Base-by-base conservation (phyloP, 2,797 vertebrate genomes). In the Pampus argenteus region DNA sequence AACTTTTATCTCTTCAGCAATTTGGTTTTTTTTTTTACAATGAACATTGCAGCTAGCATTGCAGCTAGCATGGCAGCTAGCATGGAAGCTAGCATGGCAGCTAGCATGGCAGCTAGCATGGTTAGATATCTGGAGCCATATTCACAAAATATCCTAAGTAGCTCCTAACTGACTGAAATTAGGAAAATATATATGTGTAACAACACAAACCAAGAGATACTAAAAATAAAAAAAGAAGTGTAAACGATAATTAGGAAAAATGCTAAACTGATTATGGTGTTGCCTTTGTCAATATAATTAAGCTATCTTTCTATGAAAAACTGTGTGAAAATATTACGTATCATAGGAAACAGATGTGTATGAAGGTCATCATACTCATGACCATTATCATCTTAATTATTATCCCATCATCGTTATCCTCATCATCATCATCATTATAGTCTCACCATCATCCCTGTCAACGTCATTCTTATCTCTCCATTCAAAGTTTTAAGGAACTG, bases 321-420 rank as follows among this genome's bases (percentile, higher is more conserved):
- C 6, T 31, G 7, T 20, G 3, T 20, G 5, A 28, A 51, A 69
- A 60, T 54, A 36, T 66, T 51, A 38, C 5, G 13, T 25, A 7
- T 76, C 57, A 26, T 29, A 58, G 77, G 57, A 47, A 68, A 47
- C 61, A 66, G 70, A 72, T 48, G 62, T 48, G 55, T 3, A 31
- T 64, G 57, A 85, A 82, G 76, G 83, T 88, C 67, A 61, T 44
- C 63, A 2, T 66, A 51, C 38, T 61, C 59, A 13, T 0, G 0
- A 65, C 77, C 63, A 72, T 87, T 26, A 76, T 73, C 67, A 52
- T 78, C 63, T 54, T 79, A 80, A 86, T 89, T 78, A 82, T 74
- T 58, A 57, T 65, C 52, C 55, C 78, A 82, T 78, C 73, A 78
- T 70, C 75, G 8, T 74, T 60, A 65, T 68, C 77, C 57, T 75